Conservation (phyloP, 2,888 invertebrate genomes). For the Megaustenia siamemsis region DNA sequence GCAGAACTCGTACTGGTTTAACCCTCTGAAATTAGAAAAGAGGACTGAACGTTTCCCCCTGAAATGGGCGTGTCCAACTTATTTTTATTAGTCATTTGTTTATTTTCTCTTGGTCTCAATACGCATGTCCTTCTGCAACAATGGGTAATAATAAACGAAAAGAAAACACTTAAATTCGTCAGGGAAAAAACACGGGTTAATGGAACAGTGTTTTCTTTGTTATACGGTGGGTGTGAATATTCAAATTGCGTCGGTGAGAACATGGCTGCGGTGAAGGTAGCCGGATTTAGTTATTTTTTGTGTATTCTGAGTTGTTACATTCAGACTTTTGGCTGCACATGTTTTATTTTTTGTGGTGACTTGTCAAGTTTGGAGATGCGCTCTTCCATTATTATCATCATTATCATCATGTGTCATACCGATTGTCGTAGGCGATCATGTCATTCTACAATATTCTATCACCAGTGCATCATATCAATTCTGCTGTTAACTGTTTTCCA, state of each 20-base stretch:
- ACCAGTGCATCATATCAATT: too few relatives aligned
- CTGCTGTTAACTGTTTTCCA: too few relatives aligned
- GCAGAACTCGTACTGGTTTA: neutral
- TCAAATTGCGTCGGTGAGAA: constrained; percentile 7
- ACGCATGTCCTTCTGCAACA: constrained; percentile 30
- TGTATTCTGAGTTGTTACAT: constrained; percentile 15
- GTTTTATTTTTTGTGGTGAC: too few relatives aligned
- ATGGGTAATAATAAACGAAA: constrained; percentile 1
- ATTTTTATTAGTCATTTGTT: neutral
- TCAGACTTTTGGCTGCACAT: too few relatives aligned
- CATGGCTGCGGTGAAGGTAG: neutral
- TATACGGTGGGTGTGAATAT: constrained; percentile 31
- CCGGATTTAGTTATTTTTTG: constrained; percentile 8
- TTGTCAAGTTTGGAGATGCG: too few relatives aligned
- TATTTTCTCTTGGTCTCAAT: neutral
- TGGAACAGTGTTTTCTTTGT: constrained; percentile 36
- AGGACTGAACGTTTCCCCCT: constrained; percentile 18
- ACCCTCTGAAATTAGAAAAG: neutral
- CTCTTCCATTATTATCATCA: too few relatives aligned
- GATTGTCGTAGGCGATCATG: too few relatives aligned
- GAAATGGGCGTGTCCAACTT: neutral
- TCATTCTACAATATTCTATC: too few relatives aligned
- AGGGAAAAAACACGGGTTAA: neutral
- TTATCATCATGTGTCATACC: too few relatives aligned
- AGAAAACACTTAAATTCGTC: constrained; percentile 14